A percentile compares a stretch with the other conserved stretches of the same genome.
These are phyloP conservation scores for Acanthosepion lycidas DNA, from an alignment of 2,888 invertebrate species.

Conservation along the genomic window DNA sequence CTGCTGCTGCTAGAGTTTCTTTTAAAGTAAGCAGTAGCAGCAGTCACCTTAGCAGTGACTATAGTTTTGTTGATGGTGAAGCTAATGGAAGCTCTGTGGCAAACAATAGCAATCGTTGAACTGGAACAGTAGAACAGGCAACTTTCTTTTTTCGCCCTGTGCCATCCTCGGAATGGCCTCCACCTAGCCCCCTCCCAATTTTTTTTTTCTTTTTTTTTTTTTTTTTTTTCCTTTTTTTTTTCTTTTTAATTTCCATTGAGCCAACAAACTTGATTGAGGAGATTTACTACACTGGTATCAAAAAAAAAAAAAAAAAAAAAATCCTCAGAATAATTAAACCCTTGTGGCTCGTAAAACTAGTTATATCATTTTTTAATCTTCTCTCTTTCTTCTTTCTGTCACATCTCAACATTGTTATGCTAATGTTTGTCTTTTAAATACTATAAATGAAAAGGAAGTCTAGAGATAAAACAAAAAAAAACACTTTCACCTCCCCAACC, in stretches of 20 bases:
- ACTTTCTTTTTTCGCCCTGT: neutral
- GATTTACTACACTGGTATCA: neutral
- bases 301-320: neutral
- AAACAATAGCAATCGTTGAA: constrained; percentile 9
- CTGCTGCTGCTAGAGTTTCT: neutral
- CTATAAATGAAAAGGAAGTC: neutral
- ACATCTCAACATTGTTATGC: neutral
- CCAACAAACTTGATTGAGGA: no score
- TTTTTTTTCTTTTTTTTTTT: neutral
- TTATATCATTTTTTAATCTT: no score
- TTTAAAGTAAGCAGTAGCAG: neutral
- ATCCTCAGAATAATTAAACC: neutral
- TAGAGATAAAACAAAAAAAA: neutral
- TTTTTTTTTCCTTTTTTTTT: neutral
- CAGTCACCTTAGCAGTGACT: neutral
- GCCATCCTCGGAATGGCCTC: neutral
- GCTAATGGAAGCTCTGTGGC: constrained; percentile 5
- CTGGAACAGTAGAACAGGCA: neutral
- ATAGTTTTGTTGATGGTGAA: neutral
- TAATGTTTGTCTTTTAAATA: neutral
- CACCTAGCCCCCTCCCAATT: neutral
- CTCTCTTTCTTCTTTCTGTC: no score
- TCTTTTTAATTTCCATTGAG: no score
- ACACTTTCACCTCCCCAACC: neutral
- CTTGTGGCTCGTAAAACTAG: neutral